Percentiles rank a stretch among this genome's conserved stretches.
Conservation (phyloP, 2,888 invertebrate genomes). For the Oscheius onirici region DNA sequence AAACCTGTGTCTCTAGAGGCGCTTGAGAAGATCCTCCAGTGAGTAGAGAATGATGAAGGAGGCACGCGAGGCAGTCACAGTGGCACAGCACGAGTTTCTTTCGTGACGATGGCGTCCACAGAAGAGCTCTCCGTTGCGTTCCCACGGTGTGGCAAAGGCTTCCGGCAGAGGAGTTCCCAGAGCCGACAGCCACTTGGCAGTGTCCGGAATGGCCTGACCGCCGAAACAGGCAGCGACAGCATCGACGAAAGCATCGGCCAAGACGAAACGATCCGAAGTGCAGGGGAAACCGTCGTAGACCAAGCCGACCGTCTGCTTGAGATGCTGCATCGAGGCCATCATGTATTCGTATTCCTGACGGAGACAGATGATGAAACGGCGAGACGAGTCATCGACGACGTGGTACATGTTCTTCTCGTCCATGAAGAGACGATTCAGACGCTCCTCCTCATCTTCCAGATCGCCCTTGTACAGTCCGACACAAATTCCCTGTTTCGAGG, state of each 20-base stretch:
- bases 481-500: conserved; percentile 51
- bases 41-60: conserved; percentile 48
- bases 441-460: conserved; percentile 27
- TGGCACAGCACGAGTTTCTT: conserved; percentile 30
- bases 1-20: background rate
- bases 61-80: conserved; percentile 49
- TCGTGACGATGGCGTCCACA: conserved; percentile 32
- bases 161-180: conserved; percentile 35
- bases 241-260: conserved; percentile 58
- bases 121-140: conserved; percentile 35
- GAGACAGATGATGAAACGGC: conserved; percentile 51
- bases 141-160: conserved; percentile 33
- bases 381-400: conserved; percentile 42
- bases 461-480: conserved; percentile 55
- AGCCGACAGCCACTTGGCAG: conserved; percentile 42
- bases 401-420: conserved; percentile 29
- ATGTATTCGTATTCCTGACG: conserved; percentile 49
- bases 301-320: conserved; percentile 43
- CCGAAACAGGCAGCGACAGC: conserved; percentile 51
- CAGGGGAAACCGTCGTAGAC: conserved; percentile 56
- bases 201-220: conserved; percentile 38
- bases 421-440: conserved; percentile 14
- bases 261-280: conserved; percentile 46
- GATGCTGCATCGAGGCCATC: conserved; percentile 45
- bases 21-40: conserved; percentile 30